These are phyloP conservation scores for Megamerina dolium DNA, from an alignment of 2,888 invertebrate genomes.

Conservation along the genomic window DNA sequence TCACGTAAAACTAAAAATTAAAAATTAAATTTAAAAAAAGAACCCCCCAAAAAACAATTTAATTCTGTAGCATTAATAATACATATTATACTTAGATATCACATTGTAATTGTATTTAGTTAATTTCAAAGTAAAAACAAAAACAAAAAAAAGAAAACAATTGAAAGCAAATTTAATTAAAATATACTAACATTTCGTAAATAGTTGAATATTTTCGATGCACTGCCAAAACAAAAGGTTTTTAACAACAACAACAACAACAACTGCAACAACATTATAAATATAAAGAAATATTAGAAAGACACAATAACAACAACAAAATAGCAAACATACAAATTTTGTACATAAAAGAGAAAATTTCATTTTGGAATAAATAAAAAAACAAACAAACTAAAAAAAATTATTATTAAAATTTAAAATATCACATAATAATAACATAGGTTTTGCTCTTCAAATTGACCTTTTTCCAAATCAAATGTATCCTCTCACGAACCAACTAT, in stretches of 20 bases:
- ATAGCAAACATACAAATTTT: not conserved
- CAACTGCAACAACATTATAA: slow-evolving; percentile 8
- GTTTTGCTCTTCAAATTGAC: slow-evolving; percentile 12
- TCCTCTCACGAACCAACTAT: too few relatives aligned
- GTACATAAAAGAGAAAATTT: not conserved
- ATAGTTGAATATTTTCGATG: slow-evolving; percentile 32
- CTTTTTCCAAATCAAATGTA: too few relatives aligned
- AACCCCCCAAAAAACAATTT: too few relatives aligned
- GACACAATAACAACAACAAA: not conserved
- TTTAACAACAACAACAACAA: slow-evolving; percentile 15
- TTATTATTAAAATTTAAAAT: slow-evolving; percentile 14
- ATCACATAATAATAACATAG: slow-evolving; percentile 9
- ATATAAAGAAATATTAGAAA: slow-evolving; percentile 7
- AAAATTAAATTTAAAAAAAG: too few relatives aligned
- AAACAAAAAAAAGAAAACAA: slow-evolving; percentile 2
- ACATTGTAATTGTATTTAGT: too few relatives aligned
- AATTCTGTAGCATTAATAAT: too few relatives aligned
- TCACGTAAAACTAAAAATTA: too few relatives aligned
- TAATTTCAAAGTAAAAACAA: too few relatives aligned
- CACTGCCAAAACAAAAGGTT: slow-evolving; percentile 40
- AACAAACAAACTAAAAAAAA: slow-evolving; percentile 15
- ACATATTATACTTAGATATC: too few relatives aligned
- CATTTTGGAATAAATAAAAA: not conserved
- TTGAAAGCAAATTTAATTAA: slow-evolving; percentile 5
- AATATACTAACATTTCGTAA: slow-evolving; percentile 3